Percentiles rank a stretch among this genome's conserved stretches.
Conservation (phyloP, 2,888 invertebrate genomes). For the Lepidocyrtinus sp. region DNA sequence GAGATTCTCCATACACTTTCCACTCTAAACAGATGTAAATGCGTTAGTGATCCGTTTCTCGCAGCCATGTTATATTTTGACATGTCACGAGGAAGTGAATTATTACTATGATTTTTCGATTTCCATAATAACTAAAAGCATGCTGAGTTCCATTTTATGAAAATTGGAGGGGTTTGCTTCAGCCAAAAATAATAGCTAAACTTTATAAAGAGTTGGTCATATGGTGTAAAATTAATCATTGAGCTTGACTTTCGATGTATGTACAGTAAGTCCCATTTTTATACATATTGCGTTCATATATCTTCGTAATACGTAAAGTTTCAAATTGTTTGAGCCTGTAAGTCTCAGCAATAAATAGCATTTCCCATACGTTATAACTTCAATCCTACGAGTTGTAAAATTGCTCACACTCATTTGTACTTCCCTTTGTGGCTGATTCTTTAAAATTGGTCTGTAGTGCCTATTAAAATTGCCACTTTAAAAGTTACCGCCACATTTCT, state of each 20-base stretch:
- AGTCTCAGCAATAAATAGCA: no score
- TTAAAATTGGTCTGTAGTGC: no score
- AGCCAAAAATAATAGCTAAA: background rate
- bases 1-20: background rate
- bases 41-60: background rate
- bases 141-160: background rate
- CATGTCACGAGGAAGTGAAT: conserved; percentile 54
- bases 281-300: background rate
- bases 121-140: conserved; percentile 23
- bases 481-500: no score
- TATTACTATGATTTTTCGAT: conserved; percentile 58
- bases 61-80: conserved; percentile 35
- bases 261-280: background rate
- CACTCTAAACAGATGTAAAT: conserved; percentile 14
- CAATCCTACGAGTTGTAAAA: no score
- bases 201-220: conserved; percentile 24
- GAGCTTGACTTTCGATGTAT: conserved; percentile 44
- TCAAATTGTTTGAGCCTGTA: no score
- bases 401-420: no score
- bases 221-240: conserved; percentile 46
- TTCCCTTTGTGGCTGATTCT: no score
- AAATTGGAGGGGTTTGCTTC: background rate
- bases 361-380: no score
- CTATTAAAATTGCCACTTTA: no score
- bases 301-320: no score